Evolutionary conservation across 2,797 vertebrate genomes (phyloP), one percentile per base, ranked within the genome.

Genomic region (Sciurus carolinensis): DNA sequence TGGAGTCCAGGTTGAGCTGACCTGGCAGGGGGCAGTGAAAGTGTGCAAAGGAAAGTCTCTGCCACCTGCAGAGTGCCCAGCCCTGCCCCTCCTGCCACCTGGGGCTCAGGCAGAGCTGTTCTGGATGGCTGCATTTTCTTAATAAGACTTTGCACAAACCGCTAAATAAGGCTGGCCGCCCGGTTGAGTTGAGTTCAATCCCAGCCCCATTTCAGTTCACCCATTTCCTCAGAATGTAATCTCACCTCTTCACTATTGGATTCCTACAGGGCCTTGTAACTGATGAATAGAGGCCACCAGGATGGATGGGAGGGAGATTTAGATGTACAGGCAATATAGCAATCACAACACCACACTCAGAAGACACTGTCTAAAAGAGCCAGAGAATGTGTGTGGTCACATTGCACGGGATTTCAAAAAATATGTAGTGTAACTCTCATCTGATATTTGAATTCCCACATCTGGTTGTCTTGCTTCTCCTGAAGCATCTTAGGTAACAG

Each of bases 201-300:
- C 87, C 67, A 84, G 75, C 44, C 86, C 92, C 90, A 94, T 94
- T 96, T 96, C 87, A 69, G 87, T 54, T 96, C 76, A 92, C 87
- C 79, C 88, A 81, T 95, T 96, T 96, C 87, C 93, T 95, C 90
- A 84, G 85, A 95, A 96, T 89, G 93, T 75, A 97, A 92, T 97
- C 91, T 97, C 83, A 26, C 36, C 59, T 93, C 90, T 86, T 96
- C 44, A 8, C 94, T 89, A 87, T 85, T 94, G 47, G 82, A 96
- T 96, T 87, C 83, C 82, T 94, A 85, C 66, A 76, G 76, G 75
- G 50, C 62, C 93, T 95, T 96, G 93, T 93, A 90, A 69, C 82
- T 88, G 91, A 91, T 91, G 88, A 95, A 89, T 13, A 62, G 90
- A 82, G 79, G 77, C 69, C 39, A 11, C 75, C 8, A 28, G 59